Percentiles rank a stretch among this genome's conserved stretches.
phyloP scores from a whole-genome alignment of 2,888 invertebrate species.

The Molorchus minor region DNA sequence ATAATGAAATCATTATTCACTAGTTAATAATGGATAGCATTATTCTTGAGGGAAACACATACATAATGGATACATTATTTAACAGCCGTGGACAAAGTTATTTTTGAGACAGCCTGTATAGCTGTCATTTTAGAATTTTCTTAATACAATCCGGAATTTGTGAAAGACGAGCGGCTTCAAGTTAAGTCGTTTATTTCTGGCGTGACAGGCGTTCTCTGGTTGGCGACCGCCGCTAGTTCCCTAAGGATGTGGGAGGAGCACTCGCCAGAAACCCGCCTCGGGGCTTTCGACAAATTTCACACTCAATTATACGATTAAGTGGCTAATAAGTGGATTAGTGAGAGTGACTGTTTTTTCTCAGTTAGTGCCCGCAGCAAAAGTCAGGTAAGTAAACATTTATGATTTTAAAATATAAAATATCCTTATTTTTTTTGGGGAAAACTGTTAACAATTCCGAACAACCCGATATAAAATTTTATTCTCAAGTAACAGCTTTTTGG shows the following conservation, averaged over 20 bases:
- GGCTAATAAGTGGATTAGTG: conserved; percentile 20
- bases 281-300: conserved; percentile 36
- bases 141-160: too few species aligned
- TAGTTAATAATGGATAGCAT: too few species aligned
- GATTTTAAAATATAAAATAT: background rate
- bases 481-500: too few species aligned
- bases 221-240: conserved; percentile 38
- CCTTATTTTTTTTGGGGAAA: too few species aligned
- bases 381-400: conserved; percentile 12
- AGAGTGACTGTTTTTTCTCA: conserved; percentile 5
- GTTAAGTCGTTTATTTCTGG: conserved; percentile 36
- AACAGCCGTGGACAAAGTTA: too few species aligned
- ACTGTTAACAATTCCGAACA: too few species aligned
- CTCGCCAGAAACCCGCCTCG: conserved; percentile 26
- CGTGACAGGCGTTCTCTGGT: conserved; percentile 30
- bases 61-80: too few species aligned
- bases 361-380: background rate
- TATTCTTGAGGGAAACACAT: too few species aligned
- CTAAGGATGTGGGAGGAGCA: conserved; percentile 50
- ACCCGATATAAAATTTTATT: too few species aligned
- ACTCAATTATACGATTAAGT: conserved; percentile 46
- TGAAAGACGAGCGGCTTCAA: background rate
- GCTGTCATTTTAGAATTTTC: too few species aligned
- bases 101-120: too few species aligned
- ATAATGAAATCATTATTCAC: too few species aligned